Conservation (phyloP, 2,888 invertebrate species). For the Coelogynopora nodosa region DNA sequence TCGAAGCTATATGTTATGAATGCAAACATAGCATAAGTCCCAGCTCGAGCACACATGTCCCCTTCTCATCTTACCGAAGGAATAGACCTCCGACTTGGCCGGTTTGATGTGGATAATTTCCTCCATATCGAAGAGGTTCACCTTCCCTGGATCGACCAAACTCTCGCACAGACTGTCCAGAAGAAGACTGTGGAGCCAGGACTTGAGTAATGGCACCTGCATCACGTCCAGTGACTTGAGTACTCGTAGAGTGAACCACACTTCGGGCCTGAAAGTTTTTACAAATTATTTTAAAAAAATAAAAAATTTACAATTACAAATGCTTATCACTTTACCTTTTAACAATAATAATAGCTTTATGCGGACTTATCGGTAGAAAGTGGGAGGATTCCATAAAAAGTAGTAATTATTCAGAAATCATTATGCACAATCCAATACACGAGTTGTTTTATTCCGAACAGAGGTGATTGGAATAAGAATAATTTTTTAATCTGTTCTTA, state of each 20-base stretch:
- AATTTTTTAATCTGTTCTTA: too few relatives aligned
- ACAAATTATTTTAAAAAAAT: not conserved
- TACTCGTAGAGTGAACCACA: constrained; percentile 65
- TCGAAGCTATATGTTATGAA: too few relatives aligned
- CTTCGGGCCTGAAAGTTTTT: constrained; percentile 60
- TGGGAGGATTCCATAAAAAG: too few relatives aligned
- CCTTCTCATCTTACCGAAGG: constrained; percentile 37
- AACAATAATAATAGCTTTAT: too few relatives aligned
- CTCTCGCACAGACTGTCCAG: constrained; percentile 63
- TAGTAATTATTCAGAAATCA: too few relatives aligned
- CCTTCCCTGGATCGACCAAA: constrained; percentile 63
- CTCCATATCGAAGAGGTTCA: constrained; percentile 53
- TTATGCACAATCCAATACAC: too few relatives aligned
- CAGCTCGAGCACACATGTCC: too few relatives aligned
- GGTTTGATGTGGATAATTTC: constrained; percentile 59
- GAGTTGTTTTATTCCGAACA: too few relatives aligned
- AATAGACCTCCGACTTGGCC: constrained; percentile 48
- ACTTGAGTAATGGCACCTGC: constrained; percentile 65
- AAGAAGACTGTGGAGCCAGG: constrained; percentile 65
- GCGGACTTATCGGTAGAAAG: too few relatives aligned
- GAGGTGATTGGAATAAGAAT: too few relatives aligned
- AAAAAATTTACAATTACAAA: not conserved
- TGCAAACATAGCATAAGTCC: too few relatives aligned
- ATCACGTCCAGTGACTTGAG: constrained; percentile 64
- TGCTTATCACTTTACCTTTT: too few relatives aligned